Conservation (phyloP, 2,113 vertebrate species). For the Empidonax alnorum region DNA sequence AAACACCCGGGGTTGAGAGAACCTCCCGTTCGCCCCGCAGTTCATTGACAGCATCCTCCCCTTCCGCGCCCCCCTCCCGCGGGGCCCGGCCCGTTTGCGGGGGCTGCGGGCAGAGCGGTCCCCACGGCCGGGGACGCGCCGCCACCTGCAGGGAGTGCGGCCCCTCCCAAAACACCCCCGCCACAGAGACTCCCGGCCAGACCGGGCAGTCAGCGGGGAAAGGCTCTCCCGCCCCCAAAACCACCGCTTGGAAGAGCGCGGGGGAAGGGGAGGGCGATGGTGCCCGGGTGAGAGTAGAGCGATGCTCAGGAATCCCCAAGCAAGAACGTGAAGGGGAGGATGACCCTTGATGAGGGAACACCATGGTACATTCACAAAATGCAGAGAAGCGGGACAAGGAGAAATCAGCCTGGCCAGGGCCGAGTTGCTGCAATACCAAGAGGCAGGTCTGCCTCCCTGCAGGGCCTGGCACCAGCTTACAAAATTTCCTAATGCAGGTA, state of each 20-base stretch:
- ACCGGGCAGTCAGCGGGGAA: background rate
- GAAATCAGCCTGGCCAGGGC: background rate
- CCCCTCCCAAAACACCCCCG: too few relatives aligned
- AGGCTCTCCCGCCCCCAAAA: background rate
- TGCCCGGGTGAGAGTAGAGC: accelerated
- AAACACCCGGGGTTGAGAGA: background rate
- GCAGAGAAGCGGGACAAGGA: background rate
- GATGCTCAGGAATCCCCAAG: accelerated
- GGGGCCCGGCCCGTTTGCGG: background rate
- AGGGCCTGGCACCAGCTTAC: accelerated
- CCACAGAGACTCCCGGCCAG: accelerated
- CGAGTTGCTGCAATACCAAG: background rate
- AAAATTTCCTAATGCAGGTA: accelerated
- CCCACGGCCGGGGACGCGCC: background rate
- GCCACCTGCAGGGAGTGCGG: background rate
- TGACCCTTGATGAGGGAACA: background rate
- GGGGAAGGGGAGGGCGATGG: background rate
- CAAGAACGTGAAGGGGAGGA: background rate
- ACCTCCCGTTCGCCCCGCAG: too few relatives aligned
- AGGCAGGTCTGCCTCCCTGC: background rate
- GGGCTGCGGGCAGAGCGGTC: accelerated
- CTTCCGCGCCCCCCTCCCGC: background rate
- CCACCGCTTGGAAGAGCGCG: accelerated
- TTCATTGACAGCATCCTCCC: accelerated
- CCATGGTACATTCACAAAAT: accelerated